A percentile compares a stretch with the other conserved stretches of the same genome.
Evolutionary conservation across 2,113 vertebrate species (phyloP).

Genomic region (Onychostoma macrolepis): DNA sequence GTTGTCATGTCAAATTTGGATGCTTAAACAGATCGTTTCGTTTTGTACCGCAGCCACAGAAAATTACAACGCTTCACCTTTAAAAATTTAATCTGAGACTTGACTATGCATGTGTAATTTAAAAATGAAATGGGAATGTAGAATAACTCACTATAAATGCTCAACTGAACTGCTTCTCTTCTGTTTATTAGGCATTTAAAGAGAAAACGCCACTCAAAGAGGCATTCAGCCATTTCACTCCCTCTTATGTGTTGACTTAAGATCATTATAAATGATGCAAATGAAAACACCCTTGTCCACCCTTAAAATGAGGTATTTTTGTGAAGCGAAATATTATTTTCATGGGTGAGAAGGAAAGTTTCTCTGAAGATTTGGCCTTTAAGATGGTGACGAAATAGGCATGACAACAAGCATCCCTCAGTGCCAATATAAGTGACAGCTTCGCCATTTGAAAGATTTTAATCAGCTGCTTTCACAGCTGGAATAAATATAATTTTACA

Average conservation of each 20-base stretch:
- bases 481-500: conserved; percentile 64
- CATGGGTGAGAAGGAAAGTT: not conserved
- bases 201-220: not conserved
- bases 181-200: not conserved
- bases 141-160: not conserved
- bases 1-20: not conserved
- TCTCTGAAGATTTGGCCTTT: not conserved
- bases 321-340: not conserved
- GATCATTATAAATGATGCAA: not conserved
- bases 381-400: not conserved
- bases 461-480: not conserved
- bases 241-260: not conserved
- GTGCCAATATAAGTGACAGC: too few relatives aligned
- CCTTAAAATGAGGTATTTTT: not conserved
- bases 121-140: not conserved
- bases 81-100: not conserved
- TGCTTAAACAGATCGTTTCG: not conserved
- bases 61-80: not conserved
- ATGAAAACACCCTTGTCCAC: not conserved
- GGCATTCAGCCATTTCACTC: not conserved
- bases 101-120: not conserved
- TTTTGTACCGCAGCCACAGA: not conserved
- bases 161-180: not conserved
- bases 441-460: not conserved
- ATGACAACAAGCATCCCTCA: not conserved